Evolutionary conservation across 2,113 vertebrate species (phyloP), one percentile per base, ranked within the genome.

Genomic region (Pandion haliaetus): DNA sequence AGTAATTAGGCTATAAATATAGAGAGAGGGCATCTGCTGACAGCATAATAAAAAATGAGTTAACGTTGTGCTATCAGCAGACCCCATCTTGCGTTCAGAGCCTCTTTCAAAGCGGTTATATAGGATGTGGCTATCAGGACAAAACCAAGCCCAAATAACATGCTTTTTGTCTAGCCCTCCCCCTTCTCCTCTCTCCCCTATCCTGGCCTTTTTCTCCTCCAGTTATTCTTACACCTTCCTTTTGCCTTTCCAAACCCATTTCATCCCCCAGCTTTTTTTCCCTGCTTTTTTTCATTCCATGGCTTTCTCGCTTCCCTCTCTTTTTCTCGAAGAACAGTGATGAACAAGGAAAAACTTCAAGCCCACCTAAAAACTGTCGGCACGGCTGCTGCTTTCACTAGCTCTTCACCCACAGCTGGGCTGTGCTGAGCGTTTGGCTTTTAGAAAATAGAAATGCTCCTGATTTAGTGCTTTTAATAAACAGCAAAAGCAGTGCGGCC

Each of bases 401-500:
- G 83, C 89, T 92, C 54, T 71, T 97, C 95, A 97, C 69, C 82
- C 28, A 0, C 97, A 98, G 97, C 94, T 97, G 94, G 82, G 87
- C 91, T 95, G 88, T 12, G 63, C 93, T 36, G 69, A 76, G 78
- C 28, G 20, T 89, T 97, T 86, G 72, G 71, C 86, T 98, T 98
- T 97, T 81, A 70, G 95, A 97, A 96, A 96, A 63, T 25, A 97
- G 83, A 96, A 95, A 93, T 96, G 93, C 86, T 96, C 84, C 98
- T 98, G 98, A 98, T 98, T 98, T 98, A 98, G 96, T 97, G 96
- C 93, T 98, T 98, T 98, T 98, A 98, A 98, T 98, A 98, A 98
- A 97, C 88, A 97, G 96, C 50, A 44, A 97, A 97, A 95, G 91
- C 91, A 90, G 96, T 13, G 79, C 88, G 95, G 90, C 83, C 58